Percentiles rank a stretch among this genome's conserved stretches.
phyloP scores from a whole-genome alignment of 1,140 invertebrate genomes.

The Pissodes strobi region DNA sequence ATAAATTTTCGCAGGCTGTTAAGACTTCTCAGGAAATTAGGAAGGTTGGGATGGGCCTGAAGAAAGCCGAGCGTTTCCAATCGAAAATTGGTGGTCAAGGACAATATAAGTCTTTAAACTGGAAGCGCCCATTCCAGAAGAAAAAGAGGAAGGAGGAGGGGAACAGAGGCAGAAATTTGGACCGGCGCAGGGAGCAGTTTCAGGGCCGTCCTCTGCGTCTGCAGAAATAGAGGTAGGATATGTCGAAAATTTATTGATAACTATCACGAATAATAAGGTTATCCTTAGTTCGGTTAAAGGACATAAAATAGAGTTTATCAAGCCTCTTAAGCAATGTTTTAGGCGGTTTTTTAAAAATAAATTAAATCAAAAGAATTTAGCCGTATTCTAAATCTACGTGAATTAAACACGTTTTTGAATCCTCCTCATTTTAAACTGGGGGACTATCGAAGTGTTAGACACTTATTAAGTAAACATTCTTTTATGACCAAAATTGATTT shows the following conservation, averaged over 20 bases:
- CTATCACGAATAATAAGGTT: too few species aligned
- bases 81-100: too few species aligned
- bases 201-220: too few species aligned
- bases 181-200: too few species aligned
- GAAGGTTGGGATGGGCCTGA: background rate
- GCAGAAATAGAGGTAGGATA: too few species aligned
- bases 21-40: background rate
- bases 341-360: too few species aligned
- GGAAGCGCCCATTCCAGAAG: background rate
- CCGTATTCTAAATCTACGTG: background rate
- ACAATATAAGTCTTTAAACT: background rate
- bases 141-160: background rate
- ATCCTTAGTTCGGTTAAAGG: too few species aligned
- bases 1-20: background rate
- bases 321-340: too few species aligned
- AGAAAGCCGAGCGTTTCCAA: background rate
- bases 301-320: too few species aligned
- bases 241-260: too few species aligned
- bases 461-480: slow-evolving; percentile 33
- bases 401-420: slow-evolving; percentile 43
- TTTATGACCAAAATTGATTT: slow-evolving; percentile 44
- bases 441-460: slow-evolving; percentile 8
- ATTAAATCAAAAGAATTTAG: too few species aligned
- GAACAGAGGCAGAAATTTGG: background rate
- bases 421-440: slow-evolving; percentile 40